A percentile compares a stretch with the other conserved stretches of the same genome.
These are phyloP conservation scores for Ylistrum balloti DNA, from an alignment of 1,140 invertebrate genomes.

Conservation along the genomic window DNA sequence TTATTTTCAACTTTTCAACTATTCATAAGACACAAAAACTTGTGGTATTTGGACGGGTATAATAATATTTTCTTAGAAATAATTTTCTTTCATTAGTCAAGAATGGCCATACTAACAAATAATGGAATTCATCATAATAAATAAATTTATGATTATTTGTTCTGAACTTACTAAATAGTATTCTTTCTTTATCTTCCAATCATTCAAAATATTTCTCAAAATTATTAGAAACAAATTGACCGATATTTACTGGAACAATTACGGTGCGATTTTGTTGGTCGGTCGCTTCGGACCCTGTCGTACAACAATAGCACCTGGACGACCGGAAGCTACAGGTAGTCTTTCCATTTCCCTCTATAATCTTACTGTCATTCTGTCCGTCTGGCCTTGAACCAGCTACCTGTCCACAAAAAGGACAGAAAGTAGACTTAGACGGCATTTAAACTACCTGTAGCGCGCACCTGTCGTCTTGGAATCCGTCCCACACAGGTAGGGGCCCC, in stretches of 20 bases:
- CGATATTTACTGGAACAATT: neutral
- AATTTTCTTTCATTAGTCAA: too few species aligned
- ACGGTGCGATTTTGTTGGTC: neutral
- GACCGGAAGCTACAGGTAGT: constrained; percentile 31
- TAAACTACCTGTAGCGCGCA: constrained; percentile 21
- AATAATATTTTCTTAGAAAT: too few species aligned
- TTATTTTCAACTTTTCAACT: too few species aligned
- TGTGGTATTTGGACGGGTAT: too few species aligned
- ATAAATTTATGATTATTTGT: too few species aligned
- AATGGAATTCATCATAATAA: too few species aligned
- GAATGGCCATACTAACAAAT: too few species aligned
- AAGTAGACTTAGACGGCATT: neutral
- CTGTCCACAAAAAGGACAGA: constrained; percentile 30
- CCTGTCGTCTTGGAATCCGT: constrained; percentile 23
- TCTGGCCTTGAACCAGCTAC: neutral
- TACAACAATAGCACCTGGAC: neutral
- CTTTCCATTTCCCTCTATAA: constrained; percentile 13
- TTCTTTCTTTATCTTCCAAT: too few species aligned
- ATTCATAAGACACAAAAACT: too few species aligned
- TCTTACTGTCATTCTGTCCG: neutral
- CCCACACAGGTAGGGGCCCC: constrained; percentile 21
- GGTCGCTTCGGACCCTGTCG: neutral
- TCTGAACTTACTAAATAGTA: too few species aligned
- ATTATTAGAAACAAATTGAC: too few species aligned
- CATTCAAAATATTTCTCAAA: too few species aligned